Evolutionary conservation across 2,113 vertebrate genomes (phyloP).

Genomic region (Myotis davidii): DNA sequence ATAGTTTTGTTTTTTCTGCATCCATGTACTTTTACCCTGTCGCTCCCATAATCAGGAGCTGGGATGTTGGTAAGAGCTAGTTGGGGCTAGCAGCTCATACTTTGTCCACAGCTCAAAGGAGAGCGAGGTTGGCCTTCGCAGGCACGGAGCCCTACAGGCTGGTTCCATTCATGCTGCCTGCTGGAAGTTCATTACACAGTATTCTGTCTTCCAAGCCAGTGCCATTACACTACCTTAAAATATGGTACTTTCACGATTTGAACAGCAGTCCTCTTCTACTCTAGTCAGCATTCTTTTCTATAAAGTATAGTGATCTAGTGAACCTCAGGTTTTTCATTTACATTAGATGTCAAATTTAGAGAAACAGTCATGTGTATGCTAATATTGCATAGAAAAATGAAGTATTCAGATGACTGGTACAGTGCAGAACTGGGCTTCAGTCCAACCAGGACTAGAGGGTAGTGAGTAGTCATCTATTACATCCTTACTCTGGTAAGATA

Average conservation of each 20-base stretch:
- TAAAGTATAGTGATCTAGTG: not conserved
- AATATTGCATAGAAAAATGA: not conserved
- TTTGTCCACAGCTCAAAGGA: not conserved
- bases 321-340: not conserved
- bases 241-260: not conserved
- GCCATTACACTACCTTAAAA: not conserved
- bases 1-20: not conserved
- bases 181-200: not conserved
- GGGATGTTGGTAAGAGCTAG: not conserved
- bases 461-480: not conserved
- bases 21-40: not conserved
- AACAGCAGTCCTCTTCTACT: not conserved
- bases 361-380: not conserved
- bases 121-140: fast-evolving
- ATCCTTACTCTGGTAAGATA: not conserved
- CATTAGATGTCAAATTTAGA: not conserved
- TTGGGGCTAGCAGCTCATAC: not conserved
- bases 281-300: not conserved
- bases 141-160: not conserved
- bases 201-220: not conserved
- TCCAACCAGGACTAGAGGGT: not conserved
- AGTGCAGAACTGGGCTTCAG: not conserved
- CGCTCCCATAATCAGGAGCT: not conserved
- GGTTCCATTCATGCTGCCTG: not conserved
- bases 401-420: not conserved